Evolutionary conservation across 1,140 invertebrate species (phyloP), one percentile per base, ranked within the genome.

Genomic region (Bemisia tabaci): DNA sequence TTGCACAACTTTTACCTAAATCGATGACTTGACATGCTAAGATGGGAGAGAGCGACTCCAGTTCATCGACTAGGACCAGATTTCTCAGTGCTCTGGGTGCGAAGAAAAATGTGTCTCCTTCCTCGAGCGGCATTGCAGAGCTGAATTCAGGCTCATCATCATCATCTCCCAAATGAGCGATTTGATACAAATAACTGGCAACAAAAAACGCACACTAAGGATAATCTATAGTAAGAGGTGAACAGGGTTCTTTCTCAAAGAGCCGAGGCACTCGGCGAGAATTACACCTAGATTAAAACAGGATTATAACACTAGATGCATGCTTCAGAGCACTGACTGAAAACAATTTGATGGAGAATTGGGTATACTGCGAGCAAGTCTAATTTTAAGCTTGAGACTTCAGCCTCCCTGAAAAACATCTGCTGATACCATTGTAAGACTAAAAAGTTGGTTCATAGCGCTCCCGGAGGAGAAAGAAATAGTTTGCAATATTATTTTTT

Each of bases 121-220:
- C 96, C 78, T 98, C 96, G 48, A 99, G 76, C 1, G 95, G 95
- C 90, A 97, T 97, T 12, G 92, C 93, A 60, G 95, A 98, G 77
- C 94, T 98, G 75, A 99, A 99, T 78, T 98, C 95, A 2, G 96
- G 94, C 74, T 99, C 96, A 79, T 98, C 97, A 78, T 99, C 97
- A 77, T 98, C 95, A 81, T 99, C 97, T 27, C 96, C 97, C 69
- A 99, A 82, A 79, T 98, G 94, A 21, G 96, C 95, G 77, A 99
- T 99, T 84, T 99, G 96, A 75, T 99, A 99, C 0, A 99, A 77
- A 74, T 95, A 95, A 77, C 94, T 97, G n/a, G 72, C 48, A 83
- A 79, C 72, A 62, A 61, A 67, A 67, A n/a, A 76, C 62, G 63
- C 26, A 68, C 67, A 63, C 67, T 67, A 61, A 67, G 33, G 71